Evolutionary conservation across 2,888 invertebrate genomes (phyloP).

Genomic region (Lissonota sp.): DNA sequence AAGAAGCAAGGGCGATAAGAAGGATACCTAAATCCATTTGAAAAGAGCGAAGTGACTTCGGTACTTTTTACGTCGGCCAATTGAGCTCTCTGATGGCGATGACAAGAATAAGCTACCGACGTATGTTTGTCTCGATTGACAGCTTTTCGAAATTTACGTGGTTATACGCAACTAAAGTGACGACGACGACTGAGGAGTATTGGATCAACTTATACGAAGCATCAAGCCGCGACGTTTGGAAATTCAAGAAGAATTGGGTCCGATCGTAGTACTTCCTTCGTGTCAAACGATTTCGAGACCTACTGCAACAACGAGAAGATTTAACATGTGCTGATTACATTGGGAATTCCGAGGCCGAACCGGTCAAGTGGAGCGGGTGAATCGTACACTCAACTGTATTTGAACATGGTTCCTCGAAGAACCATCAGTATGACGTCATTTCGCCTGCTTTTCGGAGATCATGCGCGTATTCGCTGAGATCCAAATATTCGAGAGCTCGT

Average conservation of each 20-base stretch:
- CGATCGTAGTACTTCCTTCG: slow-evolving; percentile 54
- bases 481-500: slow-evolving; percentile 62
- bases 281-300: slow-evolving; percentile 28
- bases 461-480: slow-evolving; percentile 54
- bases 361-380: slow-evolving; percentile 77
- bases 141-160: slow-evolving; percentile 69
- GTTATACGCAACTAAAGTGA: slow-evolving; percentile 73
- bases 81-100: slow-evolving; percentile 75
- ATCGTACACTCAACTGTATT: slow-evolving; percentile 72
- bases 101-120: slow-evolving; percentile 68
- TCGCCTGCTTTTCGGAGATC: slow-evolving; percentile 54
- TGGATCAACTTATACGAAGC: slow-evolving; percentile 36
- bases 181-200: slow-evolving; percentile 30
- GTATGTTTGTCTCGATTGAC: slow-evolving; percentile 50
- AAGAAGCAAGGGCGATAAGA: slow-evolving; percentile 63
- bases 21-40: slow-evolving; percentile 73
- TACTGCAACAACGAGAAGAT: slow-evolving; percentile 47
- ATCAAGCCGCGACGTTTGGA: slow-evolving; percentile 49
- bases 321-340: slow-evolving; percentile 29
- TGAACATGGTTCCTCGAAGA: slow-evolving; percentile 72
- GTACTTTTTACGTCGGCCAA: slow-evolving; percentile 77
- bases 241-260: slow-evolving; percentile 47
- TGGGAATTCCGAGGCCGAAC: slow-evolving; percentile 77
- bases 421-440: slow-evolving; percentile 68
- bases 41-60: slow-evolving; percentile 74